Base-by-base conservation (phyloP, 53 echinoderm and acorn worm genomes). In the Echinometra lucunter region DNA sequence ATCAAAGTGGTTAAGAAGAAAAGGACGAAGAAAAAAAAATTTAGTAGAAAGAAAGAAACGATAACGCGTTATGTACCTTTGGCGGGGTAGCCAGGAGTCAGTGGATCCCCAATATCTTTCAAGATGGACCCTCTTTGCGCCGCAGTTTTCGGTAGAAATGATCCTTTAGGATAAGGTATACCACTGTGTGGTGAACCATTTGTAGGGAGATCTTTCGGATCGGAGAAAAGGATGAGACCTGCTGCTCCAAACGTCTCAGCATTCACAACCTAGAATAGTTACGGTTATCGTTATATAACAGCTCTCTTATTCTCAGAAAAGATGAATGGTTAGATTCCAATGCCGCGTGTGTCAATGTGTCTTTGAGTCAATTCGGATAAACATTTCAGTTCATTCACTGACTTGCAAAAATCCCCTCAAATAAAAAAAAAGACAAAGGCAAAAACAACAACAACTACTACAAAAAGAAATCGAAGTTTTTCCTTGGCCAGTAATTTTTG, bases 71-170 rank as follows among this genome's bases (percentile, higher is more conserved):
- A 11, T 53, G 53, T 87, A 97, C 97, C 97, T 93, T 94, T 97
- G 4, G 97, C 91, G 13, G 97, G 97, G 63, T 97, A 97, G 32
- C 96, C 95, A 18, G 96, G 97, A 56, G 96, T 96, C 32, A 97
- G 92, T 0, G 96, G 96, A 91, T 97, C 97, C 1, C 96, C 97
- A 13, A 90, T 37, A 18, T 95, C 95, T 28, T 57, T n/a, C n/a
- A 94, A 53, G 32, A 97, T 90, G 2, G 95, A 96, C 2, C 97
- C 97, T 78, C 96, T 80, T 89, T 96, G 96, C 23, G 96, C 96
- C 1, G 92, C 97, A 1, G 92, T 94, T 37, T 56, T 82, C 11
- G 97, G 96, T 12, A 97, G 66, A 74, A 94, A 96, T 27, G 82
- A 89, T 18, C 97, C 97, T 42, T 92, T 45, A 0, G 97, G 97